Evolutionary conservation across 2,888 invertebrate genomes (phyloP).

Genomic region (Hemistola chrysoprasaria): DNA sequence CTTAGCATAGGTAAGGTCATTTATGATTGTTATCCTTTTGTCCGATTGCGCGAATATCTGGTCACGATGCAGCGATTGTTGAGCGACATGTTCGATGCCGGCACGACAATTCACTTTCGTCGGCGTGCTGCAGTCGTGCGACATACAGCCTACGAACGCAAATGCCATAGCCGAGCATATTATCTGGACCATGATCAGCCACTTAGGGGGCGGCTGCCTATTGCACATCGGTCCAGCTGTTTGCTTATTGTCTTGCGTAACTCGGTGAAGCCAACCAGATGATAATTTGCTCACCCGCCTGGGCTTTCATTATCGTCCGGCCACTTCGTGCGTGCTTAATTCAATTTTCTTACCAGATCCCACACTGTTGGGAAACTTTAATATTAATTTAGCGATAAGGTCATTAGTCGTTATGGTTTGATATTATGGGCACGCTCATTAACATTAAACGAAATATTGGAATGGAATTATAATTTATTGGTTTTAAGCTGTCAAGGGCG

Average conservation of each 20-base stretch:
- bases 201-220: constrained; percentile 65
- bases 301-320: constrained; percentile 65
- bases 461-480: no score
- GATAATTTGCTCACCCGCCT: constrained; percentile 70
- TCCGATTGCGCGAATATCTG: constrained; percentile 59
- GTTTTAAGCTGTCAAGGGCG: no score
- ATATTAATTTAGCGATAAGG: constrained; percentile 37
- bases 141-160: constrained; percentile 63
- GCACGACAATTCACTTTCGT: constrained; percentile 75
- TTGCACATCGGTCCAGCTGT: constrained; percentile 68
- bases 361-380: constrained; percentile 48
- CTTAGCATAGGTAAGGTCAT: constrained; percentile 21
- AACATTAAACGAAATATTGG: neutral
- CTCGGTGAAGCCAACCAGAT: constrained; percentile 67
- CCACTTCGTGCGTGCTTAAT: constrained; percentile 74
- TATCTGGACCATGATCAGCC: constrained; percentile 75
- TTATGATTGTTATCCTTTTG: constrained; percentile 49
- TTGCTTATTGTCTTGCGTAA: constrained; percentile 75
- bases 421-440: constrained; percentile 3
- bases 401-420: constrained; percentile 9
- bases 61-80: constrained; percentile 61
- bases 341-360: constrained; percentile 59
- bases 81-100: constrained; percentile 53
- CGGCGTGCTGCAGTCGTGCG: constrained; percentile 57
- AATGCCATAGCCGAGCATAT: constrained; percentile 62